Percentiles rank a stretch among this genome's conserved stretches.
phyloP scores from a whole-genome alignment of 2,888 invertebrate species.

The Priapulus caudatus region DNA sequence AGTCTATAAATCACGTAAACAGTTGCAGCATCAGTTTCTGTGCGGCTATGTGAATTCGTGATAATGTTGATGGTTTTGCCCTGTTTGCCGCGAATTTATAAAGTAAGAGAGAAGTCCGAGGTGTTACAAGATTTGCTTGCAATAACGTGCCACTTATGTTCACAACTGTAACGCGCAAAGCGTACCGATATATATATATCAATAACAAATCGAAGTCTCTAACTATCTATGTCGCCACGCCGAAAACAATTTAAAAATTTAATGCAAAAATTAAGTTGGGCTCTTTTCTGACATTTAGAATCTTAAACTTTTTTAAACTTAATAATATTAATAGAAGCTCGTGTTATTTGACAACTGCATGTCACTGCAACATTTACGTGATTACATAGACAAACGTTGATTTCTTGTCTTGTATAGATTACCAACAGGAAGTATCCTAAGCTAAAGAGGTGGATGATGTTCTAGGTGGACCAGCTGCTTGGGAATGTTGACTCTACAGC shows the following conservation, averaged over 20 bases:
- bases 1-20: no score
- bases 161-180: constrained; percentile 59
- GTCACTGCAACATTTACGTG: no score
- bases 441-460: constrained; percentile 92
- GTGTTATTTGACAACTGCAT: no score
- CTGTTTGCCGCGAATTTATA: constrained; percentile 73
- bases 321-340: constrained; percentile 3
- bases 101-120: constrained; percentile 59
- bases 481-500: constrained; percentile 97
- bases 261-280: background rate
- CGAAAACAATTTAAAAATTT: background rate
- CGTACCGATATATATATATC: constrained; percentile 38
- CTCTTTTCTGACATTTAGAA: background rate
- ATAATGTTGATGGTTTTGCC: constrained; percentile 69
- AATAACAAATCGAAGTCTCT: no score
- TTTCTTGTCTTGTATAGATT: no score
- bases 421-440: constrained; percentile 65
- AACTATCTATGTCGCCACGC: no score
- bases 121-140: constrained; percentile 62
- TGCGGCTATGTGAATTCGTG: no score
- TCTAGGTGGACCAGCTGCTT: constrained; percentile 84
- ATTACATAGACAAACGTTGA: no score
- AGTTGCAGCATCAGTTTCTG: no score
- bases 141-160: constrained; percentile 78
- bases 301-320: background rate